Conservation (phyloP, 2,797 vertebrate genomes). For the Orestias chungarensis region DNA sequence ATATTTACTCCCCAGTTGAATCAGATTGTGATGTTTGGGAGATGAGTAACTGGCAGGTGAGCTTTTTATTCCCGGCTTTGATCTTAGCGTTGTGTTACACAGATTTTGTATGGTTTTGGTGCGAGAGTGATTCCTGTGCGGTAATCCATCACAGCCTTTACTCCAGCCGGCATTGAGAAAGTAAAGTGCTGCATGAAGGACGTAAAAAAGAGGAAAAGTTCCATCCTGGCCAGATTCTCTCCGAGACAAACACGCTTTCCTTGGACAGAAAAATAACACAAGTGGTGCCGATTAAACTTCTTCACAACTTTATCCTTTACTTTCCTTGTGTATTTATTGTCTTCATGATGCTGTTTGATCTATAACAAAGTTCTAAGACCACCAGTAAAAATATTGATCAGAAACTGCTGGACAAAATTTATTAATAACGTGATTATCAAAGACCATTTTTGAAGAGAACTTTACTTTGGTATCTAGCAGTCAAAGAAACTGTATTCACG, state of each 20-base stretch:
- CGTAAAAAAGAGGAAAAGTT: slow-evolving; percentile 73
- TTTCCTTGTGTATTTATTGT: not conserved
- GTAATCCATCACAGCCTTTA: slow-evolving; percentile 46
- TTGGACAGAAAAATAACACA: slow-evolving; percentile 20
- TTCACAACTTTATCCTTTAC: not conserved
- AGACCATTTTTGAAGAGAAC: not conserved
- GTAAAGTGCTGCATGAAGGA: slow-evolving; percentile 83
- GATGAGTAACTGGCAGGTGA: not conserved
- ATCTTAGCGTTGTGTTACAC: slow-evolving; percentile 46
- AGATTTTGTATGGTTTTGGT: slow-evolving; percentile 69
- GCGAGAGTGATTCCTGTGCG: slow-evolving; percentile 67
- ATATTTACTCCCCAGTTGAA: not conserved
- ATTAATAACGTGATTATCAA: too few relatives aligned
- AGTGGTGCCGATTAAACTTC: not conserved
- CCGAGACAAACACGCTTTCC: slow-evolving; percentile 80
- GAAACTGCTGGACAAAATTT: too few relatives aligned
- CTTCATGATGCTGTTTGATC: not conserved
- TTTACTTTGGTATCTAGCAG: not conserved
- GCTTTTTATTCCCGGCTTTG: not conserved
- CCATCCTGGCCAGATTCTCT: slow-evolving; percentile 76
- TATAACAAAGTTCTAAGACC: too few relatives aligned
- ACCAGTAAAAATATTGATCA: too few relatives aligned
- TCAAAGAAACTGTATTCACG: not conserved
- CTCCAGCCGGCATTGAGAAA: slow-evolving; percentile 65
- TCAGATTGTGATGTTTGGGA: not conserved